phyloP scores from a whole-genome alignment of 2,797 vertebrate genomes.

The Cirrhinus molitorella region DNA sequence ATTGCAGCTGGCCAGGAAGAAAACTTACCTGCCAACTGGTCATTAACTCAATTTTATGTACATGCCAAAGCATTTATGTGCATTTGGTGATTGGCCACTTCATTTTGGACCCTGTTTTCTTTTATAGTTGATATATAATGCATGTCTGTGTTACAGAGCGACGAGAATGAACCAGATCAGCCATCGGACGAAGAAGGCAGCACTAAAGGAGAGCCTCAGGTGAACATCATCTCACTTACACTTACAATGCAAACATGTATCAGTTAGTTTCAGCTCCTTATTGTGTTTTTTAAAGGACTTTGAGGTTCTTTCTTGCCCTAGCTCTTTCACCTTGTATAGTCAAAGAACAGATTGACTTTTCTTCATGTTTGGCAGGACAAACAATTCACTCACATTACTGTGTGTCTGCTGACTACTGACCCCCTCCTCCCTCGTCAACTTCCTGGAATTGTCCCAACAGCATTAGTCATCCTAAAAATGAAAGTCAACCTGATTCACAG shows the following conservation, averaged over 20 bases:
- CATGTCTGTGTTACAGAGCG: slow-evolving; percentile 80
- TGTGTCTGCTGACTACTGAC: slow-evolving; percentile 26
- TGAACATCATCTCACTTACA: slow-evolving; percentile 66
- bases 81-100: background rate
- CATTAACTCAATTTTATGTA: background rate
- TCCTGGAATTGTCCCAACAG: slow-evolving; percentile 68
- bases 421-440: slow-evolving; percentile 40
- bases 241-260: background rate
- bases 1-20: background rate
- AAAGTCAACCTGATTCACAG: background rate
- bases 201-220: slow-evolving; percentile 91
- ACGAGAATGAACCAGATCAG: slow-evolving; percentile 95
- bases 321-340: slow-evolving; percentile 52
- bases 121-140: background rate
- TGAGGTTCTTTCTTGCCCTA: background rate
- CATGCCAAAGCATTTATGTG: background rate
- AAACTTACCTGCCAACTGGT: background rate
- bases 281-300: slow-evolving; percentile 16
- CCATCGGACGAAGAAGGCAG: slow-evolving; percentile 94
- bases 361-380: slow-evolving; percentile 57
- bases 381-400: slow-evolving; percentile 9
- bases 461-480: slow-evolving; percentile 46
- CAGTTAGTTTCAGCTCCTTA: background rate
- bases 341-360: slow-evolving; percentile 36
- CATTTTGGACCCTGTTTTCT: background rate